Conservation (phyloP, 2,888 invertebrate genomes). For the Torymus auratus region DNA sequence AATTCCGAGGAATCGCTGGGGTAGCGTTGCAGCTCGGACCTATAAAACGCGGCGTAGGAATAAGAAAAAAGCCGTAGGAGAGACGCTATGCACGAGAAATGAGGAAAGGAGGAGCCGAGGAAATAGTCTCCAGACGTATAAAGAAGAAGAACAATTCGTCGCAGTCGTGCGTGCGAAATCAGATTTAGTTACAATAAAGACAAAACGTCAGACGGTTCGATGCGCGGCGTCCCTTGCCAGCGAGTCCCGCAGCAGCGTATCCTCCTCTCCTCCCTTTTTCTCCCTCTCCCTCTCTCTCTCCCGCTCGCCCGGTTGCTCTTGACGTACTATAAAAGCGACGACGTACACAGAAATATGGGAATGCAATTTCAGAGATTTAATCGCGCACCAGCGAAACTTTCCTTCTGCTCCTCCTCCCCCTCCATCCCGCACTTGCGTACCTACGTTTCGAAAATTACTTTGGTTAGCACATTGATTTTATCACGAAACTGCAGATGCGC, state of each 20-base stretch:
- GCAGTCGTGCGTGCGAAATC: slow-evolving; percentile 50
- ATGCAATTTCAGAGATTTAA: slow-evolving; percentile 48
- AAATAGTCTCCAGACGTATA: neutral
- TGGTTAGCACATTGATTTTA: slow-evolving; percentile 34
- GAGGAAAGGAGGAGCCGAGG: neutral
- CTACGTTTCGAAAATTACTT: slow-evolving; percentile 35
- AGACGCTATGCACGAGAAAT: neutral
- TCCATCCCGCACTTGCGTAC: neutral
- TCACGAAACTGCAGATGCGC: neutral
- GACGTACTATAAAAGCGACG: slow-evolving; percentile 37
- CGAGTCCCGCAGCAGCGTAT: neutral
- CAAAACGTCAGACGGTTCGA: slow-evolving; percentile 35
- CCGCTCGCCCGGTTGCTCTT: neutral
- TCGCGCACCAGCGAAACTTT: slow-evolving; percentile 35
- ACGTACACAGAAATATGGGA: slow-evolving; percentile 43
- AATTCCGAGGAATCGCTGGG: neutral
- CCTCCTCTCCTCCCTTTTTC: neutral
- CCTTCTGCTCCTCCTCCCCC: slow-evolving; percentile 2
- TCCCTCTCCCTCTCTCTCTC: neutral
- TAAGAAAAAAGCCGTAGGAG: neutral
- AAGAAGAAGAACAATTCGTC: slow-evolving; percentile 43
- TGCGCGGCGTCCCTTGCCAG: slow-evolving; percentile 22
- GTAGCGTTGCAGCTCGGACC: neutral
- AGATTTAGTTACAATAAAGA: slow-evolving; percentile 49
- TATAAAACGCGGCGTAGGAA: neutral